phyloP scores from a whole-genome alignment of 2,113 vertebrate genomes.

The Tichodroma muraria region DNA sequence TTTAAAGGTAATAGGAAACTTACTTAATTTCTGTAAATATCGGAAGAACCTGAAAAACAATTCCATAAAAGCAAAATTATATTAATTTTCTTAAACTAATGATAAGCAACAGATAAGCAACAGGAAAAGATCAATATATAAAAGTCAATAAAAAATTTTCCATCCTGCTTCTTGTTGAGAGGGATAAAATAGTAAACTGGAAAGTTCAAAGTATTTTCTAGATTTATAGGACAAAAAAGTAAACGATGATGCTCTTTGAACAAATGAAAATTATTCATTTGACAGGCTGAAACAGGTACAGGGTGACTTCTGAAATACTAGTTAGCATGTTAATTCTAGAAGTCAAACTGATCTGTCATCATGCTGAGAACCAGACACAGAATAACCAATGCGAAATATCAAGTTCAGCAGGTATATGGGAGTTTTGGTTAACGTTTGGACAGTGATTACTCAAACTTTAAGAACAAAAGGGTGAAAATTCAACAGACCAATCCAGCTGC shows the following conservation, averaged over 20 bases:
- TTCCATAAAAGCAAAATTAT: neutral
- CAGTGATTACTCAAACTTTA: neutral
- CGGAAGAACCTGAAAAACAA: neutral
- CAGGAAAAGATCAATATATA: neutral
- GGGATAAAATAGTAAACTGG: neutral
- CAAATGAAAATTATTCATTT: neutral
- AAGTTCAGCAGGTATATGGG: neutral
- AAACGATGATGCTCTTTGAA: neutral
- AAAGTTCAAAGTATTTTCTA: neutral
- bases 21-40: neutral
- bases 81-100: neutral
- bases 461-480: neutral
- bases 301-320: neutral
- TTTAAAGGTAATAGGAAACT: neutral
- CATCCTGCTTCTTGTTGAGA: neutral
- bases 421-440: neutral
- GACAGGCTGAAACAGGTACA: neutral
- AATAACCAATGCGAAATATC: neutral
- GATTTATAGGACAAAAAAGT: neutral
- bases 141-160: neutral
- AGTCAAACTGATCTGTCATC: neutral
- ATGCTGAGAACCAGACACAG: neutral
- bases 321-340: neutral
- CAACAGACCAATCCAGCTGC: neutral
- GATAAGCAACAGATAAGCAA: neutral